A percentile compares a stretch with the other conserved stretches of the same genome.
These are phyloP conservation scores for Trichogramma evanescens DNA, from an alignment of 2,888 invertebrate species.

Conservation along the genomic window DNA sequence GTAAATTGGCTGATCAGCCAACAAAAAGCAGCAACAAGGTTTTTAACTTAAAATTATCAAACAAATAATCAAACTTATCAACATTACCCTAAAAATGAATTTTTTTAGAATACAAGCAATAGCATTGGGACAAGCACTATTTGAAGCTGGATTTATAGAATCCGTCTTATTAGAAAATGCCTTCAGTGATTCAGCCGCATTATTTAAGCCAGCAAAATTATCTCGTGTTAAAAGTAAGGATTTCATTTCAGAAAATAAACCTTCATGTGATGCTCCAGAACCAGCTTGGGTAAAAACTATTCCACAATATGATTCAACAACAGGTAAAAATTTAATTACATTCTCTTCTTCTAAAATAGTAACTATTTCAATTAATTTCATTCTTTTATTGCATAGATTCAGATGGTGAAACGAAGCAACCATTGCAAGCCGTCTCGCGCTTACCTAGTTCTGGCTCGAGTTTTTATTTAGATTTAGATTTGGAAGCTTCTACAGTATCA, in stretches of 20 bases:
- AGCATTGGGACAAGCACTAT: conserved; percentile 69
- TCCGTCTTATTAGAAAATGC: conserved; percentile 47
- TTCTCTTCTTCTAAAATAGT: not conserved
- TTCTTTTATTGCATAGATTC: conserved; percentile 34
- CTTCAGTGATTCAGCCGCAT: conserved; percentile 49
- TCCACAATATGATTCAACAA: conserved; percentile 48
- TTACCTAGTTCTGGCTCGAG: conserved; percentile 51
- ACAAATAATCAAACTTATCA: conserved; percentile 8
- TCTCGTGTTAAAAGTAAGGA: conserved; percentile 39
- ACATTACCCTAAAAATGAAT: conserved; percentile 1
- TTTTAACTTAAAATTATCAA: not conserved
- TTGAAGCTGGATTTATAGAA: conserved; percentile 71
- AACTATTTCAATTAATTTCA: not conserved
- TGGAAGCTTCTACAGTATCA: conserved; percentile 59
- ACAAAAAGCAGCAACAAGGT: conserved; percentile 71
- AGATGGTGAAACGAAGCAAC: conserved; percentile 39
- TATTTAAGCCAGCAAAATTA: conserved; percentile 48
- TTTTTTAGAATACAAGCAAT: conserved; percentile 62
- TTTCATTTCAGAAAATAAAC: conserved; percentile 45
- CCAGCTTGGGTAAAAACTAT: conserved; percentile 60
- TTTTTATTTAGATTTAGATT: conserved; percentile 58
- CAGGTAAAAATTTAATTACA: conserved; percentile 32
- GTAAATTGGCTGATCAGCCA: conserved; percentile 78
- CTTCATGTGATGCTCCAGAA: conserved; percentile 53
- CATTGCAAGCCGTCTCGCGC: conserved; percentile 38